Evolutionary conservation across 2,888 invertebrate species (phyloP), one percentile per base, ranked within the genome.

Genomic region (Physocephala rufipes): DNA sequence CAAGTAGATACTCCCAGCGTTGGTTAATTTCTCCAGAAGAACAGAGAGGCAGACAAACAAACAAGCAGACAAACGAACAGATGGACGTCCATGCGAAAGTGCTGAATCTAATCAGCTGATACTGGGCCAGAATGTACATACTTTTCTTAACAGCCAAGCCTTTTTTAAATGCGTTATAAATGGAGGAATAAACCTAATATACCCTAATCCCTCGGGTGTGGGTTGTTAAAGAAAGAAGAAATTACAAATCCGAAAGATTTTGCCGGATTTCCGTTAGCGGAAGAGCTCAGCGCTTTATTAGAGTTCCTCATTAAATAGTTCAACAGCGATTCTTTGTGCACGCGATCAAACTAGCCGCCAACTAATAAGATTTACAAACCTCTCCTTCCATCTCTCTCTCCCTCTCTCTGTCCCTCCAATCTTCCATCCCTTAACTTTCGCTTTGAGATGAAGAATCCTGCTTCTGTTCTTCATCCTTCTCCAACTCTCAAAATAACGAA

Each of bases 231-330:
- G 9, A 9, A 36, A 36, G 9, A 62, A 62, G 9, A n/a, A 26
- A 61, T 67, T 26, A 47, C 12, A 62, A 68, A 30, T 62, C 62
- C 68, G 68, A 62, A 61, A 49, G 49, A 51, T 26, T 24, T 43
- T 55, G 43, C 58, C 53, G 15, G 21, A 58, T 58, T 58, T 67
- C 67, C 58, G 55, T 28, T 43, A 45, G 16, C 19, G 24, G 24
- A 61, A 15, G 47, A 28, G 65, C 62, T 74, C 75, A 70, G 71
- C 73, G 73, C 67, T 75, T 76, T 71, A 74, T 76, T 74, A 75
- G 70, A 65, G 64, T 51, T 71, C 51, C 73, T 73, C 73, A 73
- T 73, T 73, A 73, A 70, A 73, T 43, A 70, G 73, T 9, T 36
- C 36, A 9, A 62, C 73, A n/a, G n/a, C n/a, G n/a, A n/a, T n/a